These are phyloP conservation scores for Platygyra sinensis DNA, from an alignment of 64 coral and sea anemone genomes.

Conservation along the genomic window DNA sequence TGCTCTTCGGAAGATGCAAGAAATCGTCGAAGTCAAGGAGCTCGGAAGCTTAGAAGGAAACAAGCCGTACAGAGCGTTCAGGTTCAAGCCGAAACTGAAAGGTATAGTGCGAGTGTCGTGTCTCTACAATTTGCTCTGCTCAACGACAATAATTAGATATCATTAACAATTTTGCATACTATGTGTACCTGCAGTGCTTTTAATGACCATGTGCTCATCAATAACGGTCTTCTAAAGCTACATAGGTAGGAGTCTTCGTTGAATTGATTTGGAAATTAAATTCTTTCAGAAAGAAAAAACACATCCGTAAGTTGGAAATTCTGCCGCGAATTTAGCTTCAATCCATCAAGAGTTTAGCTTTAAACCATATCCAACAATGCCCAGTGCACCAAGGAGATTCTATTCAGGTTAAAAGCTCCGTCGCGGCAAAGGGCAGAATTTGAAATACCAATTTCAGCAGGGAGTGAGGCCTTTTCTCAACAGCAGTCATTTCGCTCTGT, in stretches of 20 bases:
- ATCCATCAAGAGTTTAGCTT: no score
- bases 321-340: not conserved
- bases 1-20: constrained; percentile 84
- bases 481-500: not conserved
- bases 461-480: not conserved
- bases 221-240: no score
- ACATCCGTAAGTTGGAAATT: not conserved
- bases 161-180: not conserved
- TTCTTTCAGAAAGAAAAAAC: not conserved
- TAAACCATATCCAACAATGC: no score
- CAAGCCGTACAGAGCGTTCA: constrained; percentile 84
- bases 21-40: constrained; percentile 78
- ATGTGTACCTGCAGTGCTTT: not conserved
- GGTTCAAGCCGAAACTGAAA: constrained; percentile 73
- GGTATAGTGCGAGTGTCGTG: constrained; percentile 7
- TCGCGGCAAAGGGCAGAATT: no score
- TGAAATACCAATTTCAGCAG: not conserved
- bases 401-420: no score
- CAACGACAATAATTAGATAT: not conserved
- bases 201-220: constrained; percentile 10
- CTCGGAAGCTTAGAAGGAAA: constrained; percentile 59
- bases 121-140: not conserved
- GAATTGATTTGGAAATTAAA: no score
- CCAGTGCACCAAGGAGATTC: no score
- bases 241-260: no score